Conservation (phyloP, 64 coral and sea anemone species). For the Stichodactyla helianthus region DNA sequence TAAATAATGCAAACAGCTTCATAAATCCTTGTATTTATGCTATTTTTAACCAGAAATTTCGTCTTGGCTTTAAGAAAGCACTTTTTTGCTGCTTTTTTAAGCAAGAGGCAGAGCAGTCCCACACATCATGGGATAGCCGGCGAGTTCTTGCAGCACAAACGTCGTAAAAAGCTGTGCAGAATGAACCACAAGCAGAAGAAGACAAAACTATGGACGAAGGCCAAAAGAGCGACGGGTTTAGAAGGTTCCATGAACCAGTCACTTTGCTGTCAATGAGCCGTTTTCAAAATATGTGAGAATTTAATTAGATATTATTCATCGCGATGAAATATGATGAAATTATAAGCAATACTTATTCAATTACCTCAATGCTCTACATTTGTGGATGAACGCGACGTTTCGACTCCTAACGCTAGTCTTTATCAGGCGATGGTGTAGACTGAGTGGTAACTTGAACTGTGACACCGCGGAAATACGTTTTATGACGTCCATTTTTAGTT, state of each 20-base stretch:
- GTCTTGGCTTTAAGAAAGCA: background rate
- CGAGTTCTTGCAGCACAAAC: background rate
- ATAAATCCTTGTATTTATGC: conserved; percentile 6
- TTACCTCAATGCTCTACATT: too few relatives aligned
- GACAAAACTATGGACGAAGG: background rate
- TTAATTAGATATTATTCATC: too few relatives aligned
- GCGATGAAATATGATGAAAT: too few relatives aligned
- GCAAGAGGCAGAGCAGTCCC: background rate
- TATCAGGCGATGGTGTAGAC: too few relatives aligned
- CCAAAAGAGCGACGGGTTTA: background rate
- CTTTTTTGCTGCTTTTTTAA: background rate
- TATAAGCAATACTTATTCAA: too few relatives aligned
- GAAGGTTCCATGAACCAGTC: background rate
- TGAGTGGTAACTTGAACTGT: too few relatives aligned
- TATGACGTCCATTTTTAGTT: too few relatives aligned
- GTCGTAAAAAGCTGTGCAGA: background rate
- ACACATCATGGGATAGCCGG: background rate
- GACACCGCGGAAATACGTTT: too few relatives aligned
- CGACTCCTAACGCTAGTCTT: too few relatives aligned
- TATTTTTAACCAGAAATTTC: conserved; percentile 3
- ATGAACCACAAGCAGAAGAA: background rate
- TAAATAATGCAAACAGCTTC: conserved; percentile 3
- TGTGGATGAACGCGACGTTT: too few relatives aligned
- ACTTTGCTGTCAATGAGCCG: background rate
- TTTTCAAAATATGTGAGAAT: background rate